Evolutionary conservation across 2,797 vertebrate genomes (phyloP).

Genomic region (Delichon dasypus): DNA sequence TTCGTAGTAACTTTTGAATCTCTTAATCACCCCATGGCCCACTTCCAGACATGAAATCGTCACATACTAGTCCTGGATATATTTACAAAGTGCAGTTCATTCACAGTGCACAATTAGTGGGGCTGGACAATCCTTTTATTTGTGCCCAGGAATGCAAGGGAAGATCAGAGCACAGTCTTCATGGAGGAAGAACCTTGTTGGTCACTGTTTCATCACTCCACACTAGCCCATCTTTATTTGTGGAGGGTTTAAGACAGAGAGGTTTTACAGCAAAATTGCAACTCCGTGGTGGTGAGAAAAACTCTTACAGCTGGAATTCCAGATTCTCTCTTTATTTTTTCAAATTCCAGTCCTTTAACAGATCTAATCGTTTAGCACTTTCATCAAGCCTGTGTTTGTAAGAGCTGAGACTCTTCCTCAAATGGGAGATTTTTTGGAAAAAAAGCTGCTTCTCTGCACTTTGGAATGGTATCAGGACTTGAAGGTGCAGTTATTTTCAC

Average conservation of each 20-base stretch:
- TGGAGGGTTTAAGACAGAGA: not conserved
- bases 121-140: not conserved
- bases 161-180: not conserved
- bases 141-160: not conserved
- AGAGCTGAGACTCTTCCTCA: not conserved
- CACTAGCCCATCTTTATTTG: not conserved
- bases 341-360: not conserved
- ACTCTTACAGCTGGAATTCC: not conserved
- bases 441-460: slow-evolving; percentile 71
- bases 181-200: not conserved
- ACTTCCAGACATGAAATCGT: not conserved
- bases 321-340: not conserved
- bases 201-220: not conserved
- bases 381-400: not conserved
- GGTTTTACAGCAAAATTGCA: not conserved
- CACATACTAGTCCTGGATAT: not conserved
- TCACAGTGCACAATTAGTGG: not conserved
- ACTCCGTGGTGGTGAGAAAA: not conserved
- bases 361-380: not conserved
- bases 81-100: not conserved
- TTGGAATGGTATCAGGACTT: slow-evolving; percentile 64
- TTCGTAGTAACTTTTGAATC: not conserved
- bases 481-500: slow-evolving; percentile 63
- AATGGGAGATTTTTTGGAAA: slow-evolving; percentile 27
- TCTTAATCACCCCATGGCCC: not conserved